Percentiles rank a stretch among this genome's conserved stretches.
These are phyloP conservation scores for Oophaga pumilio DNA, from an alignment of 2,113 vertebrate genomes.

Conservation along the genomic window DNA sequence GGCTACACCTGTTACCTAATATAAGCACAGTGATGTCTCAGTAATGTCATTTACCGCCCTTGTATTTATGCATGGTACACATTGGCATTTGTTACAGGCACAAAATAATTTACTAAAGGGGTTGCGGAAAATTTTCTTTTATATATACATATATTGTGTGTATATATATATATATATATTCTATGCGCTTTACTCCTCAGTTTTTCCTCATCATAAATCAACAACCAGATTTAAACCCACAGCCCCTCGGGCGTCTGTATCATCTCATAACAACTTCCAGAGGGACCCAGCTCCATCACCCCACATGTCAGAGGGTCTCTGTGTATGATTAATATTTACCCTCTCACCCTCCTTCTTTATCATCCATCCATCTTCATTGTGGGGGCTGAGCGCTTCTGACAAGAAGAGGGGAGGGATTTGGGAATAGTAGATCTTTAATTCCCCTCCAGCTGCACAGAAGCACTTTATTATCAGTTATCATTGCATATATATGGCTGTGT, in stretches of 20 bases:
- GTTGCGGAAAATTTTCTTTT: not conserved
- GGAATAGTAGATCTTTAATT: slow-evolving; percentile 28
- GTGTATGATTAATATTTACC: slow-evolving; percentile 69
- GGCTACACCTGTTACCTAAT: too few species aligned
- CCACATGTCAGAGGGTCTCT: slow-evolving; percentile 66
- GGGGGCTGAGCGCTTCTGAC: slow-evolving; percentile 62
- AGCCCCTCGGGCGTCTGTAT: slow-evolving; percentile 65
- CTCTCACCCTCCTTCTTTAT: slow-evolving; percentile 65
- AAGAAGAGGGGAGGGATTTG: slow-evolving; percentile 48
- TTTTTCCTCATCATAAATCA: slow-evolving; percentile 62
- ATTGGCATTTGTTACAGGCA: too few species aligned
- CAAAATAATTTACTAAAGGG: not conserved
- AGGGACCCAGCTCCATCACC: slow-evolving; percentile 68
- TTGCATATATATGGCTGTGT: too few species aligned
- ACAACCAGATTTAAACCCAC: slow-evolving; percentile 62
- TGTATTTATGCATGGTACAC: too few species aligned
- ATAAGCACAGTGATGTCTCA: too few species aligned
- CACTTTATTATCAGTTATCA: slow-evolving; percentile 24
- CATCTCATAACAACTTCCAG: slow-evolving; percentile 70
- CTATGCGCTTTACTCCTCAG: slow-evolving; percentile 4
- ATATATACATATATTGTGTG: not conserved
- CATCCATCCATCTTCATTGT: slow-evolving; percentile 69
- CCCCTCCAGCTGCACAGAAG: slow-evolving; percentile 41
- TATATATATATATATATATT: slow-evolving; percentile 18
- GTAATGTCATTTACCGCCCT: too few species aligned